Evolutionary conservation across 2,888 invertebrate genomes (phyloP).

Genomic region (Phortica magna): DNA sequence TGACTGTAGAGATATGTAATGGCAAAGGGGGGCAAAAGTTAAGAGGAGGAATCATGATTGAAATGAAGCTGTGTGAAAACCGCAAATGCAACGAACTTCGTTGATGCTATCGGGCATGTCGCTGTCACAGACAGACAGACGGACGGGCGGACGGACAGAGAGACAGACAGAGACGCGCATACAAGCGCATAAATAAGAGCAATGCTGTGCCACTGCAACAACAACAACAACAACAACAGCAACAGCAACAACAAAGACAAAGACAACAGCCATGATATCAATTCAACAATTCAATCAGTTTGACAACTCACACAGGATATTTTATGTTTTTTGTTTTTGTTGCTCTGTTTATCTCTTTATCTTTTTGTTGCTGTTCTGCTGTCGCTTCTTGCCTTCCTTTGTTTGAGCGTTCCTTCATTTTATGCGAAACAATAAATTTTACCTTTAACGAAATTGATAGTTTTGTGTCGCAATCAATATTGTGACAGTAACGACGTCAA

Average conservation of each 20-base stretch:
- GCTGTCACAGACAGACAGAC: slow-evolving; percentile 1
- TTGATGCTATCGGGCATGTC: slow-evolving; percentile 13
- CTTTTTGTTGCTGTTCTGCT: slow-evolving; percentile 6
- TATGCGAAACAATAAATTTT: slow-evolving; percentile 52
- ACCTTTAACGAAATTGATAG: slow-evolving; percentile 46
- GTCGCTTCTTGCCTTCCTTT: too few species aligned
- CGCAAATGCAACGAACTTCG: slow-evolving; percentile 24
- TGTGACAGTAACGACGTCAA: slow-evolving; percentile 23
- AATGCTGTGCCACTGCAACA: neutral
- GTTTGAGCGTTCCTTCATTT: slow-evolving; percentile 22
- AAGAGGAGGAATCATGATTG: neutral
- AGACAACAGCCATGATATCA: neutral
- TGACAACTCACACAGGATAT: slow-evolving; percentile 28
- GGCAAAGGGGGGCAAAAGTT: neutral
- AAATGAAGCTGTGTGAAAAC: slow-evolving; percentile 7
- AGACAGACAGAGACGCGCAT: slow-evolving; percentile 6
- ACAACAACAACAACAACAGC: slow-evolving; percentile 17
- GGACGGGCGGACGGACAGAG: neutral
- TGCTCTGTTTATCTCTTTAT: slow-evolving; percentile 6
- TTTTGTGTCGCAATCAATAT: slow-evolving; percentile 42
- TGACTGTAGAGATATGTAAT: neutral
- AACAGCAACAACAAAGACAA: neutral
- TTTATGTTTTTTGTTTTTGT: neutral
- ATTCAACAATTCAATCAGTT: slow-evolving; percentile 41
- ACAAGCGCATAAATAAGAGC: neutral